Conservation (phyloP, 2,888 invertebrate species). For the Troides oblongomaculatus region DNA sequence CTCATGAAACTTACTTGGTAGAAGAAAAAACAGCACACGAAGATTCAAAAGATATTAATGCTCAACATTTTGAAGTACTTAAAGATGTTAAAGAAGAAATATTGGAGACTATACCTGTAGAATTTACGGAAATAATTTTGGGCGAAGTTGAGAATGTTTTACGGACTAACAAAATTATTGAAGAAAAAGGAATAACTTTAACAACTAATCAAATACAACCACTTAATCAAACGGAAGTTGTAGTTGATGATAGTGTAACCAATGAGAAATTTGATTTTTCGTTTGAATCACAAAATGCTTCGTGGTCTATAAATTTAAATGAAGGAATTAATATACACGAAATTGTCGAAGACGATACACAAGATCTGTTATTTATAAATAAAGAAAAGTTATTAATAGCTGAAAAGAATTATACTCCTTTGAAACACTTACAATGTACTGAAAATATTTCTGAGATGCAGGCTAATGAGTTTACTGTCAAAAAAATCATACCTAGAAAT, state of each 20-base stretch:
- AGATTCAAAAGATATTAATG: conserved; percentile 60
- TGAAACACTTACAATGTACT: conserved; percentile 62
- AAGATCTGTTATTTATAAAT: conserved; percentile 44
- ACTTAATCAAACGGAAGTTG: conserved; percentile 49
- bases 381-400: conserved; percentile 51
- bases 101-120: conserved; percentile 50
- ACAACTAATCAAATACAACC: conserved; percentile 48
- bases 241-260: conserved; percentile 56
- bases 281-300: conserved; percentile 45
- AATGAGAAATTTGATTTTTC: conserved; percentile 43
- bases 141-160: conserved; percentile 47
- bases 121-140: conserved; percentile 54
- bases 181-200: conserved; percentile 40
- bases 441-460: conserved; percentile 58
- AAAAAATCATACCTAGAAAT: conserved; percentile 45
- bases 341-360: conserved; percentile 56
- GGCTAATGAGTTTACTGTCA: conserved; percentile 49
- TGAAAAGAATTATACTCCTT: conserved; percentile 53
- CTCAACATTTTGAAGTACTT: conserved; percentile 49
- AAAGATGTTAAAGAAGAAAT: conserved; percentile 62
- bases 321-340: conserved; percentile 62
- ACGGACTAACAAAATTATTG: conserved; percentile 27
- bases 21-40: conserved; percentile 63
- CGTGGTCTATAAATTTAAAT: conserved; percentile 46
- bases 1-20: conserved; percentile 51